Evolutionary conservation across 2,113 vertebrate species (phyloP).

Genomic region (Pollimyrus isidori): DNA sequence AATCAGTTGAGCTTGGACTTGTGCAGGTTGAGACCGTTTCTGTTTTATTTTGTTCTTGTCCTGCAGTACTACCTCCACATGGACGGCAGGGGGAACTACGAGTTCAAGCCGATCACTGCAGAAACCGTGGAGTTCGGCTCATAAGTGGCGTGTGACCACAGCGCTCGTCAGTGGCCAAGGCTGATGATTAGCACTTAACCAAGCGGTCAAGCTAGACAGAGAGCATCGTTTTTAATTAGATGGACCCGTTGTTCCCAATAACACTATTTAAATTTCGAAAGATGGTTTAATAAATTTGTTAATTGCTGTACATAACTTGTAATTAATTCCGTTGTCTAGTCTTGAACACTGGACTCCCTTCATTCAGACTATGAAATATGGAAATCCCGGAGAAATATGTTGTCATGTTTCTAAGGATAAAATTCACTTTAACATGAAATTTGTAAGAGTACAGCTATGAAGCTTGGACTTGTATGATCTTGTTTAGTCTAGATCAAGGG

Average conservation of each 20-base stretch:
- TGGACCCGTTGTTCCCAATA: slow-evolving; percentile 31
- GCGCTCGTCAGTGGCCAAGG: slow-evolving; percentile 14
- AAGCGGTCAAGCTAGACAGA: slow-evolving; percentile 16
- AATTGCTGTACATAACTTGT: slow-evolving; percentile 73
- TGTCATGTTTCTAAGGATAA: slow-evolving; percentile 21
- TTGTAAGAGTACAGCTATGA: slow-evolving; percentile 1
- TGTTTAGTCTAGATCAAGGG: background rate
- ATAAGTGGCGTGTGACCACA: slow-evolving; percentile 41
- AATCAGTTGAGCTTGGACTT: background rate
- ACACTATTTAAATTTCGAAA: slow-evolving; percentile 37
- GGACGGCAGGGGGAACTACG: slow-evolving; percentile 93
- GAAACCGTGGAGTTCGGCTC: slow-evolving; percentile 95
- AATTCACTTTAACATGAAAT: slow-evolving; percentile 25
- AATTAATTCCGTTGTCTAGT: slow-evolving; percentile 54
- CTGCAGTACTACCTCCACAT: slow-evolving; percentile 88
- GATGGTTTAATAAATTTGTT: slow-evolving; percentile 61
- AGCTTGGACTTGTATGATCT: slow-evolving; percentile 5
- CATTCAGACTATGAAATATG: slow-evolving; percentile 12
- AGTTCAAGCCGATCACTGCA: slow-evolving; percentile 92
- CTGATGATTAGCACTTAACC: slow-evolving; percentile 35
- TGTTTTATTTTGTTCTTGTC: background rate
- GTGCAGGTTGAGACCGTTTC: background rate
- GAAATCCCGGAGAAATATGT: slow-evolving; percentile 25
- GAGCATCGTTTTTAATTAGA: slow-evolving; percentile 50
- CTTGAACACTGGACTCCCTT: slow-evolving; percentile 26